A percentile compares a stretch with the other conserved stretches of the same genome.
These are phyloP conservation scores for Stenodera caucasica DNA, from an alignment of 2,888 invertebrate species.

Conservation along the genomic window DNA sequence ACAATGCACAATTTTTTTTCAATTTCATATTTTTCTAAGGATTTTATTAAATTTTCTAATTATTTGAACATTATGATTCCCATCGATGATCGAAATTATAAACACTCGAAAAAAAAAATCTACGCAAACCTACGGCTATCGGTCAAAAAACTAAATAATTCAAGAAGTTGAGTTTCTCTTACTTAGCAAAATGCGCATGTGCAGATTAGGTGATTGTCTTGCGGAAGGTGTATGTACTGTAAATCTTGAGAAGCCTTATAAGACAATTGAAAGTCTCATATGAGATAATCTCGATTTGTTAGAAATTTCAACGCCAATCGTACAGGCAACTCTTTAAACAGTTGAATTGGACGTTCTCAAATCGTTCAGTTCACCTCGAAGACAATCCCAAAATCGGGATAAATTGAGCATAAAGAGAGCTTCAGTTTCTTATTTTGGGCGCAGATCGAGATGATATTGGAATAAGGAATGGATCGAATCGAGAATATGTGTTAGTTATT, in stretches of 20 bases:
- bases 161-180: conserved; percentile 42
- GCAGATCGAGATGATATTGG: too few species aligned
- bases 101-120: neutral
- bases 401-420: too few species aligned
- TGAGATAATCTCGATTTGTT: neutral
- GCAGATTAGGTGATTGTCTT: conserved; percentile 31
- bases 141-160: conserved; percentile 47
- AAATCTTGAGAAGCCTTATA: neutral
- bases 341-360: too few species aligned
- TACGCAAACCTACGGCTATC: conserved; percentile 32
- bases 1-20: neutral
- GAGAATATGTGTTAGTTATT: too few species aligned
- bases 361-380: too few species aligned
- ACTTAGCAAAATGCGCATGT: conserved; percentile 31
- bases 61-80: neutral
- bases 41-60: neutral
- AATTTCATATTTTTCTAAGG: neutral
- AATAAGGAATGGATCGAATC: too few species aligned
- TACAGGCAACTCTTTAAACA: neutral
- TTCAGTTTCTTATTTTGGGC: too few species aligned
- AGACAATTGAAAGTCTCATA: neutral
- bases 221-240: conserved; percentile 19
- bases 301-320: neutral
- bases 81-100: neutral
- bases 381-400: too few species aligned